Evolutionary conservation across 2,113 vertebrate species (phyloP).

Genomic region (Antidorcas marsupialis): DNA sequence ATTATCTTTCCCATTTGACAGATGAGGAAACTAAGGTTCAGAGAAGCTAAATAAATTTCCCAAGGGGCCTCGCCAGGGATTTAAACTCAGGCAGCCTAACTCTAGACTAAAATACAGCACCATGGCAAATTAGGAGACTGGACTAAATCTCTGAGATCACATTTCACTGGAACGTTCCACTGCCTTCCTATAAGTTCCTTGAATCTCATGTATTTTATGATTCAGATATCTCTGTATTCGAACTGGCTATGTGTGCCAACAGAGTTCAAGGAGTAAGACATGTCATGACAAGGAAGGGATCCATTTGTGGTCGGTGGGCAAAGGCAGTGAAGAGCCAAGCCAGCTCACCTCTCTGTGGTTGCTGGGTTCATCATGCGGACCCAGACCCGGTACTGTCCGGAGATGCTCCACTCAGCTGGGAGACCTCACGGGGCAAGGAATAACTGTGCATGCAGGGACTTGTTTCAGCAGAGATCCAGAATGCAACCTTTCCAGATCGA

Average conservation of each 20-base stretch:
- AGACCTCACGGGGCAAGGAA: slow-evolving; percentile 29
- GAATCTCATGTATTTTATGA: background rate
- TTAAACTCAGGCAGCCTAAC: background rate
- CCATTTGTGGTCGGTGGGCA: too few species aligned
- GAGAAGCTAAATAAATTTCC: background rate
- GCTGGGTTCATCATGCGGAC: background rate
- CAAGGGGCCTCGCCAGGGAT: background rate
- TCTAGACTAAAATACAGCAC: background rate
- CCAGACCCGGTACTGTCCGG: accelerated
- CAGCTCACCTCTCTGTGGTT: background rate
- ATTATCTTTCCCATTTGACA: background rate
- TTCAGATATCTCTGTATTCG: background rate
- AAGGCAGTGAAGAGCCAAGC: background rate
- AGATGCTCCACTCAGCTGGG: background rate
- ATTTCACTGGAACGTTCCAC: background rate
- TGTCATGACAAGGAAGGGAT: background rate
- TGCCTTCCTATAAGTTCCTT: background rate
- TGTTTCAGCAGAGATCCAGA: slow-evolving; percentile 11
- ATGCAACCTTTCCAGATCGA: slow-evolving; percentile 41
- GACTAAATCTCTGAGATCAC: background rate
- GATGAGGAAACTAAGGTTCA: background rate
- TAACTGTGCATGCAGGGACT: background rate
- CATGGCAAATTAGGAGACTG: background rate
- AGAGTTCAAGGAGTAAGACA: background rate
- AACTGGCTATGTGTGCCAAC: background rate